These are phyloP conservation scores for Panulirus ornatus DNA, from an alignment of 1,140 invertebrate species.

Conservation along the genomic window DNA sequence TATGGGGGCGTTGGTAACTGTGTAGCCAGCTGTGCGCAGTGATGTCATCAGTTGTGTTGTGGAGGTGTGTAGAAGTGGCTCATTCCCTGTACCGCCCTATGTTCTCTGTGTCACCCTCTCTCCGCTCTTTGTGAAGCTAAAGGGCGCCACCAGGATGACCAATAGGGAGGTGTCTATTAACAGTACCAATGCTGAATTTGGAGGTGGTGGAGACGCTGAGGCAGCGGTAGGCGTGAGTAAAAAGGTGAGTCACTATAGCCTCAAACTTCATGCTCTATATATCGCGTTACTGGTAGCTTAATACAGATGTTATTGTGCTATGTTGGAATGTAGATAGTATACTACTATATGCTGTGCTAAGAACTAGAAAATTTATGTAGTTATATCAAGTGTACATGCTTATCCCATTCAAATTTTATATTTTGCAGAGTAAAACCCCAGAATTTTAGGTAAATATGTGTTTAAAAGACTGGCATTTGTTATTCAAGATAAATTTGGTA, in stretches of 20 bases:
- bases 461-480: too few relatives aligned
- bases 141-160: neutral
- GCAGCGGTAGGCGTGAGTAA: constrained; percentile 50
- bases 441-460: too few relatives aligned
- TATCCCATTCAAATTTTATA: too few relatives aligned
- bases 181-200: constrained; percentile 54
- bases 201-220: constrained; percentile 32
- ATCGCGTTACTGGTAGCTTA: neutral
- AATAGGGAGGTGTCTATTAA: neutral
- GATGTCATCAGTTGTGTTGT: constrained; percentile 16
- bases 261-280: neutral
- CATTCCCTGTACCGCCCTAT: neutral
- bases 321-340: too few relatives aligned
- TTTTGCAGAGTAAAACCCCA: too few relatives aligned
- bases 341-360: too few relatives aligned
- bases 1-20: neutral
- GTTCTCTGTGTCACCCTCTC: neutral
- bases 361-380: too few relatives aligned
- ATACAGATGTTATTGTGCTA: too few relatives aligned
- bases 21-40: neutral
- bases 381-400: too few relatives aligned
- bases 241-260: constrained; percentile 29
- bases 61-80: too few relatives aligned
- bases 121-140: neutral
- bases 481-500: too few relatives aligned